Percentiles rank a stretch among this genome's conserved stretches.
These are phyloP conservation scores for Geodia barretti DNA, from an alignment of 37 sponge, comb jelly and placozoan species.

Conservation along the genomic window DNA sequence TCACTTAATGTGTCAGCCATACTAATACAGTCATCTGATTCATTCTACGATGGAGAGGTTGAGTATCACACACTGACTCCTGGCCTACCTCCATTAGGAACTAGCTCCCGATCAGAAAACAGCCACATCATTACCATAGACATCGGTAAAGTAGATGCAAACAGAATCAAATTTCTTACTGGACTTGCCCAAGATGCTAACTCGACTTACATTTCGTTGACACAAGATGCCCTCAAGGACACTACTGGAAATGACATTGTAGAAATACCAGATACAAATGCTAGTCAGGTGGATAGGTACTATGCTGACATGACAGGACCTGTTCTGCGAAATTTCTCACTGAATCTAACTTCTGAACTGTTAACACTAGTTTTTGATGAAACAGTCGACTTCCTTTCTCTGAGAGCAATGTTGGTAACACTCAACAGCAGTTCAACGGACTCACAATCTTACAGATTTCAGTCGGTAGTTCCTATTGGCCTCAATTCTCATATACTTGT, in stretches of 20 bases:
- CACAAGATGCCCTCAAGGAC: conserved; percentile 47
- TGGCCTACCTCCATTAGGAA: conserved; percentile 41
- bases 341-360: conserved; percentile 74
- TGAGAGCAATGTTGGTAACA: conserved; percentile 29
- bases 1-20: conserved; percentile 72
- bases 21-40: conserved; percentile 58
- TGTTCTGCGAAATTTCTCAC: conserved; percentile 56
- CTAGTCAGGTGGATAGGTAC: conserved; percentile 50
- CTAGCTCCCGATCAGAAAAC: conserved; percentile 55
- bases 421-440: background rate
- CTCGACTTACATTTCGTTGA: conserved; percentile 61
- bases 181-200: conserved; percentile 35
- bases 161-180: conserved; percentile 75
- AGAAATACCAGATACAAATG: conserved; percentile 36
- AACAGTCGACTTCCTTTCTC: conserved; percentile 69
- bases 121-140: conserved; percentile 41
- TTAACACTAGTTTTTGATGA: conserved; percentile 87
- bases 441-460: conserved; percentile 10
- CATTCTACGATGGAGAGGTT: background rate
- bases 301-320: conserved; percentile 62
- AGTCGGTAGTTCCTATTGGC: conserved; percentile 49
- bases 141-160: conserved; percentile 79
- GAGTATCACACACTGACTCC: conserved; percentile 54
- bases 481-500: conserved; percentile 67
- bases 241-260: conserved; percentile 73